Evolutionary conservation across 1,140 invertebrate genomes (phyloP).

Genomic region (Drosophila bipectinata): DNA sequence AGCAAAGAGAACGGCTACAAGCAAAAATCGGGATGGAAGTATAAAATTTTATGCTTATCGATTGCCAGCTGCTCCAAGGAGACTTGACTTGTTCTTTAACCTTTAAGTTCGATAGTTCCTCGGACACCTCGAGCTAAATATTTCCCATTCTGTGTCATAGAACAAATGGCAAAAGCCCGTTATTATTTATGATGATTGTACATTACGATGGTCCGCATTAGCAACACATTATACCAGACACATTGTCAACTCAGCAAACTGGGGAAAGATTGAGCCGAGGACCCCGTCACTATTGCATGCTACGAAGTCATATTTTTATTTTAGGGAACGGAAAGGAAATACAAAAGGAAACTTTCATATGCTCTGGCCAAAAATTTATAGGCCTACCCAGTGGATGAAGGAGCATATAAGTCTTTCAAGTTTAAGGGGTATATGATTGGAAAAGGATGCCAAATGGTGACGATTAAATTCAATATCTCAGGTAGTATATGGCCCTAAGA

Average conservation of each 20-base stretch:
- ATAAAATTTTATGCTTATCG: slow-evolving; percentile 75
- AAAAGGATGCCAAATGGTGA: no score
- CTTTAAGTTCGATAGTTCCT: slow-evolving; percentile 34
- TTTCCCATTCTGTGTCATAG: not conserved
- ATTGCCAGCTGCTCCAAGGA: slow-evolving; percentile 58
- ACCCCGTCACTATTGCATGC: slow-evolving; percentile 53
- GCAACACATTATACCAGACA: slow-evolving; percentile 62
- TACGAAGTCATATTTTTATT: slow-evolving; percentile 66
- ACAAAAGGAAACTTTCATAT: slow-evolving; percentile 46
- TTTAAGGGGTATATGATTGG: no score
- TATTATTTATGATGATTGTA: slow-evolving; percentile 80
- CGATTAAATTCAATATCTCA: not conserved
- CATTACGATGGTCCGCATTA: slow-evolving; percentile 71
- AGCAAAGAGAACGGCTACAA: not conserved
- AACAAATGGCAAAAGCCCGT: slow-evolving; percentile 38
- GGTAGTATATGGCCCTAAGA: no score
- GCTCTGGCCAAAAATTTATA: slow-evolving; percentile 47
- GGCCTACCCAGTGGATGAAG: not conserved
- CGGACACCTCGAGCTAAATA: slow-evolving; percentile 29
- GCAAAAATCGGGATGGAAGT: slow-evolving; percentile 16
- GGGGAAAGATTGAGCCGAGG: not conserved
- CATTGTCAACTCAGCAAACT: slow-evolving; percentile 50
- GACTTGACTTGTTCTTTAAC: slow-evolving; percentile 42
- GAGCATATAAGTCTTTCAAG: not conserved
- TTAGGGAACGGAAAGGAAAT: slow-evolving; percentile 14